Evolutionary conservation across 1,140 invertebrate genomes (phyloP).

Genomic region (Scaptomyza hsui): DNA sequence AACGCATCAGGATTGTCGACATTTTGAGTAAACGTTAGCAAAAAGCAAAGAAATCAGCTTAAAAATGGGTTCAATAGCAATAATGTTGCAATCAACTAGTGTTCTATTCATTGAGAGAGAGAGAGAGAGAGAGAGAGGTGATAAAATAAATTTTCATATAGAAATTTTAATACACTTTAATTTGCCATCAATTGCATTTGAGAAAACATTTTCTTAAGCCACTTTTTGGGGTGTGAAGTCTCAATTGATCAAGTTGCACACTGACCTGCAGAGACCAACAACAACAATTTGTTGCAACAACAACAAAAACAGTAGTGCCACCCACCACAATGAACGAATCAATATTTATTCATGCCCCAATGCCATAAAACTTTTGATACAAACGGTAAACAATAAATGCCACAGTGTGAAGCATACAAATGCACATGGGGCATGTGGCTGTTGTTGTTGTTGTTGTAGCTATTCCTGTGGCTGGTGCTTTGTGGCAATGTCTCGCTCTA

Average conservation of each 20-base stretch:
- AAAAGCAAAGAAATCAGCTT: slow-evolving; percentile 6
- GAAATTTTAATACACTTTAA: no score
- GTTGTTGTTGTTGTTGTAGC: slow-evolving; percentile 7
- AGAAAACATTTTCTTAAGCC: no score
- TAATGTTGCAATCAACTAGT: slow-evolving; percentile 18
- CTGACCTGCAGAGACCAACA: background rate
- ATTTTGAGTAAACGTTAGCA: slow-evolving; percentile 22
- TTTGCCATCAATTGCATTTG: no score
- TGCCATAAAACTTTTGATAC: slow-evolving; percentile 46
- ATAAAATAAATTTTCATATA: no score
- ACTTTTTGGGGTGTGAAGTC: no score
- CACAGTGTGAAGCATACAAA: slow-evolving; percentile 44
- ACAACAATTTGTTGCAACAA: background rate
- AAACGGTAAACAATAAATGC: slow-evolving; percentile 57
- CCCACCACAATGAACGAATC: slow-evolving; percentile 36
- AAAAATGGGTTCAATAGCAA: background rate
- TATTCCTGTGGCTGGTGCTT: slow-evolving; percentile 12
- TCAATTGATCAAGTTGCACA: background rate
- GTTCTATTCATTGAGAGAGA: slow-evolving; percentile 20
- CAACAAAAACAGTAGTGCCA: no score
- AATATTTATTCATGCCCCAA: slow-evolving; percentile 49
- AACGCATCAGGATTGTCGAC: slow-evolving; percentile 51
- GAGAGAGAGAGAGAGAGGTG: no score
- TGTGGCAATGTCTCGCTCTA: background rate
- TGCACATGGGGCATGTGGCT: slow-evolving; percentile 1